A percentile compares a stretch with the other conserved stretches of the same genome.
These are phyloP conservation scores for Oenanthe oenanthe DNA, from an alignment of 2,113 vertebrate species.

Conservation along the genomic window DNA sequence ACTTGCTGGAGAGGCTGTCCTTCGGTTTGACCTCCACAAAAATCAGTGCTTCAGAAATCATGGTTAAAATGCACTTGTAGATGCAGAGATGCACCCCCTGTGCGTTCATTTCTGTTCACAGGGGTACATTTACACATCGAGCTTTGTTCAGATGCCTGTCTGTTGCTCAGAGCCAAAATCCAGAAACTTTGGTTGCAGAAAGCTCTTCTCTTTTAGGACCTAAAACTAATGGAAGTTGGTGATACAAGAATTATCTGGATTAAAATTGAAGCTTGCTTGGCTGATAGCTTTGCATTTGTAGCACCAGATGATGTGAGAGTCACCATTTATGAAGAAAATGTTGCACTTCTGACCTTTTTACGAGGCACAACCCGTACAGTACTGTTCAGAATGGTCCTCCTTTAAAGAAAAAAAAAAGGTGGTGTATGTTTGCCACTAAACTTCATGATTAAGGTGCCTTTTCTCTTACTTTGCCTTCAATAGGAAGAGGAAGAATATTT, in stretches of 20 bases:
- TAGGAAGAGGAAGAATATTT: background rate
- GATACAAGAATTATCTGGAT: background rate
- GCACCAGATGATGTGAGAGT: background rate
- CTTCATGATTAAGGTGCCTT: background rate
- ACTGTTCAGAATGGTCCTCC: background rate
- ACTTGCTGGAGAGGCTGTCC: background rate
- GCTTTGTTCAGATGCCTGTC: background rate
- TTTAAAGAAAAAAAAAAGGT: background rate
- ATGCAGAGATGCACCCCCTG: background rate
- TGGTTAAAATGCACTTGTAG: background rate
- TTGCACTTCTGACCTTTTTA: background rate
- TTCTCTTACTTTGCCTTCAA: background rate
- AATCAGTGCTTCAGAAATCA: background rate
- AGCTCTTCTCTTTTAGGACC: background rate
- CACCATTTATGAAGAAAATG: background rate
- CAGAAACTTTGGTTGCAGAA: background rate
- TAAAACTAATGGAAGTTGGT: background rate
- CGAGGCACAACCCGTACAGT: background rate
- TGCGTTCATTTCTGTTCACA: background rate
- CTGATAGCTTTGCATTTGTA: background rate
- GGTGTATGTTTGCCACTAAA: background rate
- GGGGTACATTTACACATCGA: background rate
- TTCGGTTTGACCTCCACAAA: constrained; percentile 9
- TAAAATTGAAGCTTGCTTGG: background rate
- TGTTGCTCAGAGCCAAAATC: background rate